These are phyloP conservation scores for Cydia amplana DNA, from an alignment of 1,140 invertebrate species.

Conservation along the genomic window DNA sequence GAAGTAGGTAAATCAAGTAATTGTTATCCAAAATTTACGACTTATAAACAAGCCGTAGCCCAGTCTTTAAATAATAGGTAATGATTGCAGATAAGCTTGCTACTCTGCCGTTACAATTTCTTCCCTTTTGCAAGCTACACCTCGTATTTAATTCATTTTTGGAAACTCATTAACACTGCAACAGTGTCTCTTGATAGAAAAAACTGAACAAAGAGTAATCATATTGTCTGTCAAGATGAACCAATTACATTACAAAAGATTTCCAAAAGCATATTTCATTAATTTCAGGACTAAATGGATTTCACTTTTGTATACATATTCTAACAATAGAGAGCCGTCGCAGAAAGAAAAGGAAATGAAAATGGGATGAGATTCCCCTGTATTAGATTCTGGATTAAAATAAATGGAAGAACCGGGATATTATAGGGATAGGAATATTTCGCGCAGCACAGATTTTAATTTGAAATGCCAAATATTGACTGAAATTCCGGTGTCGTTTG, in stretches of 20 bases:
- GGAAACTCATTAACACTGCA: neutral
- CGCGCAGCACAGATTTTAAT: slow-evolving; percentile 13
- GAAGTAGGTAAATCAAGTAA: neutral
- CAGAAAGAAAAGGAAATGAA: slow-evolving; percentile 46
- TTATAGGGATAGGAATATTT: slow-evolving; percentile 24
- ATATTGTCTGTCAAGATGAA: slow-evolving; percentile 20
- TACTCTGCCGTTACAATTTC: neutral
- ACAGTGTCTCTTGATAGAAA: neutral
- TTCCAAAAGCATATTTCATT: slow-evolving; percentile 37
- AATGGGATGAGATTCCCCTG: slow-evolving; percentile 41
- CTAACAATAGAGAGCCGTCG: slow-evolving; percentile 40
- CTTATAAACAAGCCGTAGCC: neutral
- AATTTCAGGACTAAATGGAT: slow-evolving; percentile 41
- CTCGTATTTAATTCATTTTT: neutral
- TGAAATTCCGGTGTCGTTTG: neutral
- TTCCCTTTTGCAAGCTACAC: neutral
- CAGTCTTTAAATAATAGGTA: neutral
- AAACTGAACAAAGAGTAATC: slow-evolving; percentile 9
- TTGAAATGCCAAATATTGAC: slow-evolving; percentile 30
- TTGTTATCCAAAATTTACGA: neutral
- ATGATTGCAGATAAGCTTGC: neutral
- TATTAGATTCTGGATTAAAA: slow-evolving; percentile 37
- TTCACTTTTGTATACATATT: slow-evolving; percentile 38
- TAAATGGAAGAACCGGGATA: slow-evolving; percentile 37
- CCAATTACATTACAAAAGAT: slow-evolving; percentile 40